A percentile compares a stretch with the other conserved stretches of the same genome.
phyloP scores from a whole-genome alignment of 2,113 vertebrate species.

The Chroicocephalus ridibundus region DNA sequence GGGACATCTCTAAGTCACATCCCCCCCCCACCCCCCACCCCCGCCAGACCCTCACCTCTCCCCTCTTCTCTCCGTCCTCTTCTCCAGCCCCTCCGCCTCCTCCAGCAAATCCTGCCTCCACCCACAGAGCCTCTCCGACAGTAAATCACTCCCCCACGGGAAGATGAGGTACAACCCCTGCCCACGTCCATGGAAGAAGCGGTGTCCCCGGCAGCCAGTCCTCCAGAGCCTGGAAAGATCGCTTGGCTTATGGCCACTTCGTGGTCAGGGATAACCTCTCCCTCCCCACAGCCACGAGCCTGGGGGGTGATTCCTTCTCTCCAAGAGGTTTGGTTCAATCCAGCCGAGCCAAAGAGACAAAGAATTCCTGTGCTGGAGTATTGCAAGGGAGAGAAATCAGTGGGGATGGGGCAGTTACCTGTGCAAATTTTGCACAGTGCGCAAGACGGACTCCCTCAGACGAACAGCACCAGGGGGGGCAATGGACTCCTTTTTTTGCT shows the following conservation, averaged over 20 bases:
- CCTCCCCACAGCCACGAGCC: neutral
- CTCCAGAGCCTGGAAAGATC: neutral
- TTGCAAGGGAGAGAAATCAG: neutral
- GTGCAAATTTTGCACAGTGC: neutral
- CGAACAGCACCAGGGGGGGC: neutral
- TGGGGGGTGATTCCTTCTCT: neutral
- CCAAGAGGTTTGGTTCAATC: neutral
- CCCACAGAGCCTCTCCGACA: accelerated
- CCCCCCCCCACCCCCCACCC: too few species aligned
- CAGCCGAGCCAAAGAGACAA: neutral
- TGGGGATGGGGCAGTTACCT: neutral
- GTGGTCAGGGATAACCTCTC: neutral
- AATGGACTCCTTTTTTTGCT: neutral
- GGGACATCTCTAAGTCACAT: neutral
- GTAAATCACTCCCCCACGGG: neutral
- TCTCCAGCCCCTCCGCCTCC: neutral
- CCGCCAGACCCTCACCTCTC: neutral
- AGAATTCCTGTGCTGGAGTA: neutral
- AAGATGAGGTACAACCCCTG: neutral
- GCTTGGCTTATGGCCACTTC: neutral
- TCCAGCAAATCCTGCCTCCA: neutral
- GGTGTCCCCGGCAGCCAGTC: neutral
- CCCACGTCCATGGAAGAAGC: neutral
- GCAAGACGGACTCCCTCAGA: neutral
- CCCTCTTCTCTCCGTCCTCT: neutral